These are phyloP conservation scores for Gonocerus acuteangulatus DNA, from an alignment of 2,888 invertebrate genomes.

Conservation along the genomic window DNA sequence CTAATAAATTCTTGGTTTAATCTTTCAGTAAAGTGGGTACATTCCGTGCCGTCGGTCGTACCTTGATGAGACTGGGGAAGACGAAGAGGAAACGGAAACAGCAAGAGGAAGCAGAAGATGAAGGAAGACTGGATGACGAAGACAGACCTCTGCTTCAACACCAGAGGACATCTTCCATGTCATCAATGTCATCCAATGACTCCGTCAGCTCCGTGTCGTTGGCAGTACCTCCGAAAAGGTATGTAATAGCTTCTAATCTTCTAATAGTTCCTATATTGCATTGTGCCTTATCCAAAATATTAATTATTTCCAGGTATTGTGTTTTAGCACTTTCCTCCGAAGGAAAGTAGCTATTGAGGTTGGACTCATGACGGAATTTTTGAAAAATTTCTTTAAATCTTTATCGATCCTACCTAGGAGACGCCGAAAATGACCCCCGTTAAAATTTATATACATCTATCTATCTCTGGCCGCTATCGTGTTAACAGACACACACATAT, in stretches of 20 bases:
- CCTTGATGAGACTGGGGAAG: conserved; percentile 38
- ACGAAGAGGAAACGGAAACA: conserved; percentile 26
- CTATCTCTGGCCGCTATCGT: too few species aligned
- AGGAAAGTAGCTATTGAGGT: too few species aligned
- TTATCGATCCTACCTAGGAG: too few species aligned
- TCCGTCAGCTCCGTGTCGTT: conserved; percentile 33
- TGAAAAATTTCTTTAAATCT: too few species aligned
- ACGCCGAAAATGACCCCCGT: too few species aligned
- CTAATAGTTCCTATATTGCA: background rate
- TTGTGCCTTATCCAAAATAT: background rate
- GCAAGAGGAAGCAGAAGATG: conserved; percentile 30
- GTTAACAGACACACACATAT: too few species aligned
- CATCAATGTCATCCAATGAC: conserved; percentile 39
- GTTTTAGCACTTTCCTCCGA: too few species aligned
- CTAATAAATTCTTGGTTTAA: too few species aligned
- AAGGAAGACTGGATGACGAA: conserved; percentile 34
- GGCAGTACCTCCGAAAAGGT: conserved; percentile 28
- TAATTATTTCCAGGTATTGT: too few species aligned
- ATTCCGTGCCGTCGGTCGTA: conserved; percentile 39
- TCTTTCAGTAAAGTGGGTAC: conserved; percentile 33
- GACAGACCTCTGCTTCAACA: conserved; percentile 27
- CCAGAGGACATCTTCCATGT: conserved; percentile 31
- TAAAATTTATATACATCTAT: too few species aligned
- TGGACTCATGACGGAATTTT: too few species aligned
- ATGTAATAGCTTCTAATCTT: background rate